Conservation (phyloP, 2,797 vertebrate species). For the Falco naumanni region DNA sequence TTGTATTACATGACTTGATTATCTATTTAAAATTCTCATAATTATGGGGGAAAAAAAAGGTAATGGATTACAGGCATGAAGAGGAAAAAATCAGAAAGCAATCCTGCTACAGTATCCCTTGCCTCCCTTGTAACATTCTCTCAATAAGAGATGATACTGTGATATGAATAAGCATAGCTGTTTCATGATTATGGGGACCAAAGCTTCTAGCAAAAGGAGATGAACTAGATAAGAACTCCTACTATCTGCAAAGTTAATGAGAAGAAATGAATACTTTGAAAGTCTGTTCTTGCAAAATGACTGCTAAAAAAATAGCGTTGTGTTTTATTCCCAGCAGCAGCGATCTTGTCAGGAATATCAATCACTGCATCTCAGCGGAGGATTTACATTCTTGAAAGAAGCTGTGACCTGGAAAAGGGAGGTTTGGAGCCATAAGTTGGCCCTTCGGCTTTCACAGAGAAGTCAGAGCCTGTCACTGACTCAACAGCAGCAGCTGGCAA, state of each 20-base stretch:
- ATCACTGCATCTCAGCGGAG: background rate
- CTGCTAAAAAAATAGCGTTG: background rate
- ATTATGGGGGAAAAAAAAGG: background rate
- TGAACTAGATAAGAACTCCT: background rate
- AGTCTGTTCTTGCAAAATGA: background rate
- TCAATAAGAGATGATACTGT: background rate
- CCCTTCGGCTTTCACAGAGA: background rate
- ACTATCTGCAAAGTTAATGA: background rate
- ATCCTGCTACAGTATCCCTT: background rate
- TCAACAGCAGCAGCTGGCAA: background rate
- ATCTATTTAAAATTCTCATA: background rate
- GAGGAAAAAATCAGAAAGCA: background rate
- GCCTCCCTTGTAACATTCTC: background rate
- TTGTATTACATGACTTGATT: background rate
- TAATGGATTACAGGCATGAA: background rate
- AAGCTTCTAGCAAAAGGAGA: background rate
- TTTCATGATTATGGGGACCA: background rate
- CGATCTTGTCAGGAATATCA: constrained; percentile 52
- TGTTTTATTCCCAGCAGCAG: background rate
- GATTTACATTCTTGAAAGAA: constrained; percentile 35
- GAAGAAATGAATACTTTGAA: background rate
- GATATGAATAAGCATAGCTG: background rate
- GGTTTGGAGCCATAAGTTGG: background rate
- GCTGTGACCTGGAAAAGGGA: constrained; percentile 8
- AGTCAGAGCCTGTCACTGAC: constrained; percentile 5